Conservation (phyloP, 2,113 vertebrate genomes). For the Octodon degus region DNA sequence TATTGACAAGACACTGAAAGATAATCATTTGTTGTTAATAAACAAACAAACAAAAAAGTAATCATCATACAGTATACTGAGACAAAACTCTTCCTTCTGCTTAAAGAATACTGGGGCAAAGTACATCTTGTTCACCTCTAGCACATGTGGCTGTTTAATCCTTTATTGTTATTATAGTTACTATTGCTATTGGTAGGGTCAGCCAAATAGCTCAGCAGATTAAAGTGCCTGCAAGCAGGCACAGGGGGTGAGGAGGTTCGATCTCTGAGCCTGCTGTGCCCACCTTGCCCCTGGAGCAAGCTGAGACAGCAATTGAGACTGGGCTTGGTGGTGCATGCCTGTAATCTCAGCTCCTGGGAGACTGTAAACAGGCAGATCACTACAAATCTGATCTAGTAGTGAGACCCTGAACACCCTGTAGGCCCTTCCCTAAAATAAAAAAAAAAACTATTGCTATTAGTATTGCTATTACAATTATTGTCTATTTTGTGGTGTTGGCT, state of each 20-base stretch:
- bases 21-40: constrained; percentile 86
- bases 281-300: no score
- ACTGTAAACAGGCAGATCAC: no score
- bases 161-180: not conserved
- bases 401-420: no score
- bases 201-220: no score
- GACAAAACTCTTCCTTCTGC: constrained; percentile 81
- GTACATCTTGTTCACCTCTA: constrained; percentile 61
- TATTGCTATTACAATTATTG: not conserved
- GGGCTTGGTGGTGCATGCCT: no score
- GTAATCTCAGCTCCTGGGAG: no score
- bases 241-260: no score
- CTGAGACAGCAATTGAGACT: no score
- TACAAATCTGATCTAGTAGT: no score
- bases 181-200: not conserved
- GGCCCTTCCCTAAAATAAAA: no score
- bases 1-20: constrained; percentile 85
- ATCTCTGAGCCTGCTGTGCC: no score
- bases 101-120: constrained; percentile 82
- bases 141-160: constrained; percentile 60
- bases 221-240: no score
- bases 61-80: constrained; percentile 79
- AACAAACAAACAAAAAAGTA: constrained; percentile 85
- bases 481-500: constrained; percentile 55
- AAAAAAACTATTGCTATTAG: not conserved